Base-by-base conservation (phyloP, 2,797 vertebrate genomes). In the Galago senegalensis region DNA sequence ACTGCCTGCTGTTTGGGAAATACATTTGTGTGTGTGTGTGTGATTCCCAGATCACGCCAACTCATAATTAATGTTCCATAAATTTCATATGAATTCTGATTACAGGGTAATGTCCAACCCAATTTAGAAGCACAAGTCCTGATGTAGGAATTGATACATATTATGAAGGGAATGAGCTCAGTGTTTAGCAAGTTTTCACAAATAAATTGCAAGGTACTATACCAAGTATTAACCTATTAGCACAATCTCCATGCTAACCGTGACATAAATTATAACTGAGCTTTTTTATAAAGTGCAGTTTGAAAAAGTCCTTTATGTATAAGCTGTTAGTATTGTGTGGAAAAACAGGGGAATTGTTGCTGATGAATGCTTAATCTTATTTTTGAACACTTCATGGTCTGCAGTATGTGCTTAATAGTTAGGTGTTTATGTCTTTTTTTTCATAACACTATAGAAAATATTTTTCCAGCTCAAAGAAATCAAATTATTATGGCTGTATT, bases 391-490 rank as follows among this genome's bases (percentile, higher is more conserved):
- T 85, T 83, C 20, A 70, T 20, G 29, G 0, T 80, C n/a, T 81
- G 11, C 61, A 85, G 17, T 65, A 96, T 94, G 17, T 87, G 61
- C 96, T 93, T 90, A 86, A 93, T 60, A 76, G 21, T 5, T 82
- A 91, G 82, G 84, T 23, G 88, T 93, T 91, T 43, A 58, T 95
- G 73, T 90, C 92, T 88, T 75, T 40, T 87, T 14, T 88, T 82
- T 70, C 23, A 73, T 79, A 43, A 94, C 91, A 70, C 56, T 79
- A 14, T 31, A 91, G 83, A 70, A 76, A 92, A 89, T 40, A 56
- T 90, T 97, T 93, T 37, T 65, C 65, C 77, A 92, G 80, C 90
- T 70, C n/a, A 69, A 82, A 76, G 61, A 58, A 96, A 95, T 0
- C 12, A 91, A n/a, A 73, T 87, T 69, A 81, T 95, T 80, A 75